Evolutionary conservation across 2,113 vertebrate genomes (phyloP).

Genomic region (Candoia aspera): DNA sequence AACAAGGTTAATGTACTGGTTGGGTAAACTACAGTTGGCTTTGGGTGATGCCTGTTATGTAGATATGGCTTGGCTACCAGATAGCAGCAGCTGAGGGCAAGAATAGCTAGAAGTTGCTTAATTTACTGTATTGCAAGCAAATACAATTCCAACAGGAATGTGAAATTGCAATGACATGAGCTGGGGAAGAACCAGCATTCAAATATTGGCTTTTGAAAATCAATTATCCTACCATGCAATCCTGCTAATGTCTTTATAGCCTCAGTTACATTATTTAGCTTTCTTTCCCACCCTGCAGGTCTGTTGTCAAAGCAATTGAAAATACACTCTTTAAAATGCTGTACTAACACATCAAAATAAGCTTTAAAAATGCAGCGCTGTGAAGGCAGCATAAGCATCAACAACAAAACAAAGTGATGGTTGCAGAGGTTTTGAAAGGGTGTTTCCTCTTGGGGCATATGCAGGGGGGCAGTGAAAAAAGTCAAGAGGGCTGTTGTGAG

Average conservation of each 20-base stretch:
- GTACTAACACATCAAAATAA: neutral
- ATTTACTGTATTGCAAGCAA: slow-evolving; percentile 17
- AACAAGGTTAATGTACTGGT: neutral
- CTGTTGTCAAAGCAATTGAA: neutral
- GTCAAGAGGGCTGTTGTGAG: neutral
- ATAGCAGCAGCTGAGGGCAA: neutral
- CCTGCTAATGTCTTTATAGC: neutral
- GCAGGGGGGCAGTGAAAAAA: neutral
- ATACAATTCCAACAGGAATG: neutral
- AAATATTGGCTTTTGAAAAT: neutral
- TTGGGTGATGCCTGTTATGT: neutral
- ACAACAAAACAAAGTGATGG: neutral
- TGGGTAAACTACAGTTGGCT: neutral
- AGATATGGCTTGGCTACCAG: neutral
- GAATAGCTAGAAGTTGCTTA: slow-evolving; percentile 8
- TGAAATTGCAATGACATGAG: neutral
- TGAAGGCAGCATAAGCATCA: neutral
- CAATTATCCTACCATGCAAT: neutral
- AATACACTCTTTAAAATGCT: neutral
- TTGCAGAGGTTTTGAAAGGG: neutral
- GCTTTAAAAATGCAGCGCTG: neutral
- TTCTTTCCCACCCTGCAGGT: neutral
- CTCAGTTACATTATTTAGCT: neutral
- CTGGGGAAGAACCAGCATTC: neutral
- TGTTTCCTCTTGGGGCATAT: neutral